Percentiles rank a stretch among this genome's conserved stretches.
These are phyloP conservation scores for Silurus glanis DNA, from an alignment of 2,113 vertebrate species.

Conservation along the genomic window DNA sequence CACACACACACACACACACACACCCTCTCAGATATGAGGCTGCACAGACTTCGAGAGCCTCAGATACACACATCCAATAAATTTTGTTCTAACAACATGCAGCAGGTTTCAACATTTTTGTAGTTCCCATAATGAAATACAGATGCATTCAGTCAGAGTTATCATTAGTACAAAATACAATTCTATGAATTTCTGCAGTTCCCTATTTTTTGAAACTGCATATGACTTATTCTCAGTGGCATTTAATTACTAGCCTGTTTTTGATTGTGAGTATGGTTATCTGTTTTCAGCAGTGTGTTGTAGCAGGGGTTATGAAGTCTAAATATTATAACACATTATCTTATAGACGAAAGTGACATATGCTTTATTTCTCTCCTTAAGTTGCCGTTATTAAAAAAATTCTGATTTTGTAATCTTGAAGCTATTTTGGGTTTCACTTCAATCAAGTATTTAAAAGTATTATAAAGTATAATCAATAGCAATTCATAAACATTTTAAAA, in stretches of 20 bases:
- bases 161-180: not conserved
- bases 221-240: not conserved
- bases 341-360: not conserved
- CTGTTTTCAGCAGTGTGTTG: not conserved
- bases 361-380: not conserved
- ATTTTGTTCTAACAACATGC: conserved; percentile 61
- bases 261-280: not conserved
- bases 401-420: not conserved
- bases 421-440: not conserved
- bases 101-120: conserved; percentile 52
- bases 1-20: no score
- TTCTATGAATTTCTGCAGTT: not conserved
- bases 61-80: conserved; percentile 59
- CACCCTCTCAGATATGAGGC: no score
- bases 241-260: not conserved
- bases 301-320: not conserved
- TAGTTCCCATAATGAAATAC: not conserved
- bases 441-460: not conserved
- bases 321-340: not conserved
- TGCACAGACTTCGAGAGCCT: not conserved
- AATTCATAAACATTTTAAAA: not conserved
- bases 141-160: not conserved
- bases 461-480: not conserved
- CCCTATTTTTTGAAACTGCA: not conserved
- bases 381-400: not conserved